Evolutionary conservation across 2,888 invertebrate species (phyloP).

Genomic region (Agonopterix alstromeriana): DNA sequence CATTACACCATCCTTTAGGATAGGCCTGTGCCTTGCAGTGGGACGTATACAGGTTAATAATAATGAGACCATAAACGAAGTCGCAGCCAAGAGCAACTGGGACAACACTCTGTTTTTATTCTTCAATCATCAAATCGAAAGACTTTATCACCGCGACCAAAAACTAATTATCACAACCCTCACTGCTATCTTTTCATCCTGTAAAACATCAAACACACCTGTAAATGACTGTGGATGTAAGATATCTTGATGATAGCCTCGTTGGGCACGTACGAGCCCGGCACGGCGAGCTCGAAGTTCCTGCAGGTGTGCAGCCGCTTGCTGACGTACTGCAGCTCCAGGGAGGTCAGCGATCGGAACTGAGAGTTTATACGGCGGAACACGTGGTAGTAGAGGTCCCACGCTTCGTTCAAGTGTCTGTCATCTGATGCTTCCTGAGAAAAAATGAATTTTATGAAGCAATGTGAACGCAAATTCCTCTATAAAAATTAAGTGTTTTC

Average conservation of each 20-base stretch:
- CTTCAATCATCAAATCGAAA: no score
- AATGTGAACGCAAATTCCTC: no score
- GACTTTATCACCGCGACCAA: no score
- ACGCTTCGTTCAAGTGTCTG: constrained; percentile 96
- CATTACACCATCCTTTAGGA: no score
- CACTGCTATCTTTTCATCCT: no score
- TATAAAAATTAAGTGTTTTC: no score
- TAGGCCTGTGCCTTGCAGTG: no score
- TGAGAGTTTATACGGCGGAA: constrained; percentile 95
- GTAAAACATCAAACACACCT: constrained; percentile 66
- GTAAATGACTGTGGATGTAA: constrained; percentile 91
- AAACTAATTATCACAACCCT: no score
- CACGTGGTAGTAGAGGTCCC: constrained; percentile 99
- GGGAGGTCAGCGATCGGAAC: constrained; percentile 90
- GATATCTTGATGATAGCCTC: constrained; percentile 91
- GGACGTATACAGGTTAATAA: no score
- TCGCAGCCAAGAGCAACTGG: no score
- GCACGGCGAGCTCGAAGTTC: constrained; percentile 96
- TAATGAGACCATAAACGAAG: no score
- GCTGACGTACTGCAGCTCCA: constrained; percentile 96
- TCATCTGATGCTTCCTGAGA: constrained; percentile 86
- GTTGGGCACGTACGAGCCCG: constrained; percentile 98
- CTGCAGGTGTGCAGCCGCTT: constrained; percentile 91
- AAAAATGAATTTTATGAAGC: neutral
- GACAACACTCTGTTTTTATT: no score